These are phyloP conservation scores for Xenotilapia caudafasciata DNA, from an alignment of 2,113 vertebrate genomes.

Conservation along the genomic window DNA sequence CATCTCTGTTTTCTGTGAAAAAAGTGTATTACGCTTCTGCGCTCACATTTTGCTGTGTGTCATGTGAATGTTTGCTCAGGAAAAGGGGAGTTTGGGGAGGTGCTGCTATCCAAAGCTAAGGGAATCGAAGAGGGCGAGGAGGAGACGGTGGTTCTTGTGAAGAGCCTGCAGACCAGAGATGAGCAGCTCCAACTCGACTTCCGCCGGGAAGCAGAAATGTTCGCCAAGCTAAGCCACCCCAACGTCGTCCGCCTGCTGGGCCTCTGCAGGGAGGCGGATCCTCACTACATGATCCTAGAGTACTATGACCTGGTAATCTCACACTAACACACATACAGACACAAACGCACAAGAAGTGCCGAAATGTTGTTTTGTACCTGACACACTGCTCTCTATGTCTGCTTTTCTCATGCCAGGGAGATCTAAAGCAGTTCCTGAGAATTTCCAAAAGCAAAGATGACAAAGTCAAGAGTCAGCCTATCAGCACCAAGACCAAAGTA, in stretches of 20 bases:
- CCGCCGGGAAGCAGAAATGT: constrained; percentile 91
- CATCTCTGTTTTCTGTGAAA: background rate
- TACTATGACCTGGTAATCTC: constrained; percentile 90
- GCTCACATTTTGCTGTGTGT: background rate
- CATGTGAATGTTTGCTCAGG: constrained; percentile 66
- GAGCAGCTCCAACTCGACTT: constrained; percentile 90
- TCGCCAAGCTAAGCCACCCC: constrained; percentile 86
- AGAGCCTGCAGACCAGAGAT: constrained; percentile 86
- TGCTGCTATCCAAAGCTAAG: constrained; percentile 90
- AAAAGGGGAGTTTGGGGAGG: constrained; percentile 92
- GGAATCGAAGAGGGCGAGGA: constrained; percentile 76
- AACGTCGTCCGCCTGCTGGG: constrained; percentile 86
- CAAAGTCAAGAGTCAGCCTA: constrained; percentile 84
- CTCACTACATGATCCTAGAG: constrained; percentile 92
- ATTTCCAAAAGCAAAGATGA: constrained; percentile 95
- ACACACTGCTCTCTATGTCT: background rate
- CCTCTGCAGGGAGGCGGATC: constrained; percentile 85
- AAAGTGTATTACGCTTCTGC: background rate
- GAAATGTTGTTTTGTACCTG: background rate
- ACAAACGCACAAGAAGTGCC: background rate
- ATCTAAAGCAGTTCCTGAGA: constrained; percentile 93
- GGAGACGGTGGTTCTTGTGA: constrained; percentile 88
- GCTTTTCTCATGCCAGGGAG: constrained; percentile 74
- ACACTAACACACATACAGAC: background rate
- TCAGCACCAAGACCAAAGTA: constrained; percentile 95